Base-by-base conservation (phyloP, 37 sponge, comb jelly and placozoan species). In the Trichoplax adhaerens region DNA sequence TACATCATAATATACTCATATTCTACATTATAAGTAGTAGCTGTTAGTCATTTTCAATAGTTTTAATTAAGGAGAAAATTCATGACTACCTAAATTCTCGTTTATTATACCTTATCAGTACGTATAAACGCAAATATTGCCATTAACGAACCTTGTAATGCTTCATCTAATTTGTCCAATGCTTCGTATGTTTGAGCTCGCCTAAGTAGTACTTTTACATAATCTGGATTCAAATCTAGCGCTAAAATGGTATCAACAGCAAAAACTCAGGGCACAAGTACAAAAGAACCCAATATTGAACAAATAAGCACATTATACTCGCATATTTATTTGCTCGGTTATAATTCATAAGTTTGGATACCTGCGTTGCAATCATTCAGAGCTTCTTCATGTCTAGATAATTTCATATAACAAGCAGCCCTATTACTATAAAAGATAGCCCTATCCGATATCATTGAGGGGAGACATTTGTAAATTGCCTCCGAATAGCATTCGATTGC, bases 81-180 rank as follows among this genome's bases (percentile, higher is more conserved):
- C 29, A 8, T 0, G 57, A 47, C 49, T 29, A 0, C 5, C 7
- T 4, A 64, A 6, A 73, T 7, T 5, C 59, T 65, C 5, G 48
- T 50, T 50, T 64, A 51, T 69, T 50, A 7, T 5, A 53, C 10
- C 1, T 29, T 3, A n/a, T 0, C 75, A 52, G 10, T 10, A 1
- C 0, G 5, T 6, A 75, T 0, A 68, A 60, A 53, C 4, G 3
- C 2, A 62, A 1, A 50, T 4, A n/a, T 0, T 58, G 10, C 5
- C 3, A 6, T 2, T 57, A 29, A 68, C 76, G 54, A 47, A 84
- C 88, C 91, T 73, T 82, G 82, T 12, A 95, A 64, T 50, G 96
- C 96, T 59, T 84, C 80, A 59, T 86, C 91, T 48, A 87, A 78
- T 61, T 90, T 95, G 53, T 90, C 91, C n/a, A 82, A 56, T 46